Evolutionary conservation across 2,888 invertebrate genomes (phyloP).

Genomic region (Coelogynopora nodosa): DNA sequence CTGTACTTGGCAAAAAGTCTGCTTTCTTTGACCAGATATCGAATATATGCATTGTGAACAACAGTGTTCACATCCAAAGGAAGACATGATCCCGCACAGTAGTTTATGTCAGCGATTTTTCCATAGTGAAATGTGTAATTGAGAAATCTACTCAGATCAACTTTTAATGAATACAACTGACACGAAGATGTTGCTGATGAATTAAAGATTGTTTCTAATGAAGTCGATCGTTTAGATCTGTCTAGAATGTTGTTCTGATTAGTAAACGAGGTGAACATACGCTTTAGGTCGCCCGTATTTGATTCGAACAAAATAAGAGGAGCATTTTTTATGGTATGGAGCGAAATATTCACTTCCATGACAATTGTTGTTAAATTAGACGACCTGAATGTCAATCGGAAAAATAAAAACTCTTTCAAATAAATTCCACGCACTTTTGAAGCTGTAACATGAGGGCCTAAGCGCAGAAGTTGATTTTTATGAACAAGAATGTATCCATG

Average conservation of each 20-base stretch:
- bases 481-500: too few species aligned
- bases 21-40: neutral
- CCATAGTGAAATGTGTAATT: neutral
- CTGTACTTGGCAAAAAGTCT: neutral
- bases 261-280: neutral
- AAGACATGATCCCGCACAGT: neutral
- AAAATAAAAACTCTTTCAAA: too few species aligned
- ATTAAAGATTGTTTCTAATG: too few species aligned
- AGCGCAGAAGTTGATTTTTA: too few species aligned
- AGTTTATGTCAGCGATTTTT: neutral
- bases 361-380: too few species aligned
- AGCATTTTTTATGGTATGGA: too few species aligned
- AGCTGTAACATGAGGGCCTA: too few species aligned
- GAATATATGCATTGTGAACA: neutral
- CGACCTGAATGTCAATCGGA: too few species aligned
- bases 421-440: too few species aligned
- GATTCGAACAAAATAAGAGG: neutral
- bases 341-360: too few species aligned
- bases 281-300: neutral
- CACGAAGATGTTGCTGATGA: neutral
- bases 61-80: neutral
- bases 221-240: neutral
- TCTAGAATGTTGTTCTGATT: too few species aligned
- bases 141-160: neutral
- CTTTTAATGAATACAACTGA: neutral